These are phyloP conservation scores for Phrynocephalus versicolor DNA, from an alignment of 2,113 vertebrate genomes.

Conservation along the genomic window DNA sequence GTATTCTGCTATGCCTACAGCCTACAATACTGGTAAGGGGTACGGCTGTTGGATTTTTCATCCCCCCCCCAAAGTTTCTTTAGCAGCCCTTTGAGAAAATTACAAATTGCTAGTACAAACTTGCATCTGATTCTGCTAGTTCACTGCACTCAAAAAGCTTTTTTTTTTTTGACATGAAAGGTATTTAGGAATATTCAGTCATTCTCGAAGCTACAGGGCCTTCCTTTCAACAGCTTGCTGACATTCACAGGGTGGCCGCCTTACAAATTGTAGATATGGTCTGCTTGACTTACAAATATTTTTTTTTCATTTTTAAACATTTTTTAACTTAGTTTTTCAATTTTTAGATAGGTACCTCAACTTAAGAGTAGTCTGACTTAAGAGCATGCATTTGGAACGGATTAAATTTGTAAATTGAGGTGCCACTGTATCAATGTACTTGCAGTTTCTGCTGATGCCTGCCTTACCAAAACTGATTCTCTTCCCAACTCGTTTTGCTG, in stretches of 20 bases:
- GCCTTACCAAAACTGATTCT: neutral
- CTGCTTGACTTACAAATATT: no score
- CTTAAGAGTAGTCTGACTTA: no score
- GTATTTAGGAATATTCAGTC: neutral
- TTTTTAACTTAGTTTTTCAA: no score
- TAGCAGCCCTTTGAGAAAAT: neutral
- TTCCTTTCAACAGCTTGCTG: neutral
- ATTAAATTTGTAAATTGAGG: no score
- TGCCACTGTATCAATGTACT: neutral
- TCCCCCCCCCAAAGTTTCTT: neutral
- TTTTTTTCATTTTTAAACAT: no score
- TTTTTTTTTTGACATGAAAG: neutral
- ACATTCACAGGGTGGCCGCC: neutral
- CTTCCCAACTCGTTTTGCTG: neutral
- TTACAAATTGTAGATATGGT: no score
- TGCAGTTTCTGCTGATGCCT: neutral
- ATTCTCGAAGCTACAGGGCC: neutral
- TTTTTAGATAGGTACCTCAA: no score
- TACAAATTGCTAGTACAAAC: neutral
- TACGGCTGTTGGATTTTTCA: neutral
- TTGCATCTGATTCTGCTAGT: neutral
- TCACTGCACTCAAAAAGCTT: no score
- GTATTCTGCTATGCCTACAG: slow-evolving; percentile 94
- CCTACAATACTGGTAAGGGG: slow-evolving; percentile 94
- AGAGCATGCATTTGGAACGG: no score